These are phyloP conservation scores for Thumatha senex DNA, from an alignment of 2,888 invertebrate genomes.

Conservation along the genomic window DNA sequence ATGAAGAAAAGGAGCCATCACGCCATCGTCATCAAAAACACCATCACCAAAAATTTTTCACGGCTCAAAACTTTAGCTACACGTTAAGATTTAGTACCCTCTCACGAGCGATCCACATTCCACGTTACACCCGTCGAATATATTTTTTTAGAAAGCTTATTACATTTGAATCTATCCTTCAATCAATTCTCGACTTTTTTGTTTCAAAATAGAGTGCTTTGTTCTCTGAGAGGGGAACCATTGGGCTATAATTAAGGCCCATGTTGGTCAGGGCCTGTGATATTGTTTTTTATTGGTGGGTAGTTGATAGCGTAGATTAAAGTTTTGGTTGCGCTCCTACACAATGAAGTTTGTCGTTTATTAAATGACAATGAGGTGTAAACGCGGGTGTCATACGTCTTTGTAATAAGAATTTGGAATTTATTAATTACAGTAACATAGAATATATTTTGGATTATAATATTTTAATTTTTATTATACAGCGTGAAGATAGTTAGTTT, in stretches of 20 bases:
- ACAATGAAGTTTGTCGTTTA: conserved; percentile 32
- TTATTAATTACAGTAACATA: background rate
- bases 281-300: conserved; percentile 79
- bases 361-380: conserved; percentile 25
- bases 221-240: conserved; percentile 24
- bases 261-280: conserved; percentile 67
- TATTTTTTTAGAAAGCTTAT: conserved; percentile 78
- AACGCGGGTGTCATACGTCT: background rate
- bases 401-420: background rate
- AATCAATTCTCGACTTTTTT: conserved; percentile 36
- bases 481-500: too few relatives aligned
- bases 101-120: conserved; percentile 72
- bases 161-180: conserved; percentile 32
- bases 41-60: conserved; percentile 40
- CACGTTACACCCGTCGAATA: conserved; percentile 63
- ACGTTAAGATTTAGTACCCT: conserved; percentile 46
- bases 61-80: conserved; percentile 41
- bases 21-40: background rate
- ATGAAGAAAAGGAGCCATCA: background rate
- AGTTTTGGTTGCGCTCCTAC: conserved; percentile 55
- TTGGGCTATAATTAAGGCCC: conserved; percentile 71
- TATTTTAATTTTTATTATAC: too few relatives aligned
- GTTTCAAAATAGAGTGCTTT: conserved; percentile 23
- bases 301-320: conserved; percentile 73
- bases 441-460: background rate